These are phyloP conservation scores for Aspidapion aeneum DNA, from an alignment of 2,888 invertebrate species.

Conservation along the genomic window DNA sequence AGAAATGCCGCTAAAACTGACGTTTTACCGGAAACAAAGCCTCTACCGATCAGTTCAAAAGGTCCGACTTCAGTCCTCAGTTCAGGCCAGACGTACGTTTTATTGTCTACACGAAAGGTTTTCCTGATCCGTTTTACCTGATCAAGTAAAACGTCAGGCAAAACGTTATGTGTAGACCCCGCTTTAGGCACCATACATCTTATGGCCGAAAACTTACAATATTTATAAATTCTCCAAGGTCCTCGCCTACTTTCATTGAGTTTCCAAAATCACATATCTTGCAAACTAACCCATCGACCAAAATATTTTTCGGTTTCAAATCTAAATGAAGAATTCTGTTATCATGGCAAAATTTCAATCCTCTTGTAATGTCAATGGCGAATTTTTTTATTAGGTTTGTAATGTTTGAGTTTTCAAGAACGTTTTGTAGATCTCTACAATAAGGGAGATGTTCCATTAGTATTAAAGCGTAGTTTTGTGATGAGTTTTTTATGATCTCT, in stretches of 20 bases:
- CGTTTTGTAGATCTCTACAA: constrained; percentile 35
- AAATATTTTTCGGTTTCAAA: constrained; percentile 44
- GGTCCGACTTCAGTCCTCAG: too few relatives aligned
- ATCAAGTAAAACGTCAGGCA: too few relatives aligned
- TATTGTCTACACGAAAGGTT: too few relatives aligned
- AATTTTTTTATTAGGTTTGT: constrained; percentile 22
- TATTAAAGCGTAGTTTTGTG: constrained; percentile 35
- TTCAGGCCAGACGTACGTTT: too few relatives aligned
- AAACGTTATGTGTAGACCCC: too few relatives aligned
- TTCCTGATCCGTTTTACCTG: too few relatives aligned
- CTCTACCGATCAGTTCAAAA: too few relatives aligned
- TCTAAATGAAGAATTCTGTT: constrained; percentile 43
- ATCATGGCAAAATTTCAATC: constrained; percentile 39
- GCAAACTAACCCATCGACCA: constrained; percentile 34
- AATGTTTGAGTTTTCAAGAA: constrained; percentile 30
- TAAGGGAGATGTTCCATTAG: constrained; percentile 41
- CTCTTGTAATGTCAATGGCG: constrained; percentile 36
- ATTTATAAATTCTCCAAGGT: constrained; percentile 21
- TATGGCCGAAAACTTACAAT: constrained; percentile 29
- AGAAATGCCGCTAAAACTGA: too few relatives aligned
- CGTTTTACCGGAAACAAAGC: too few relatives aligned
- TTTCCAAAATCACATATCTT: constrained; percentile 47
- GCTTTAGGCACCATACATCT: too few relatives aligned
- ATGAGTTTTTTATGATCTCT: constrained; percentile 33
- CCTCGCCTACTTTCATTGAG: constrained; percentile 30